These are phyloP conservation scores for Urocynchramus pylzowi DNA, from an alignment of 2,113 vertebrate genomes.

Conservation along the genomic window DNA sequence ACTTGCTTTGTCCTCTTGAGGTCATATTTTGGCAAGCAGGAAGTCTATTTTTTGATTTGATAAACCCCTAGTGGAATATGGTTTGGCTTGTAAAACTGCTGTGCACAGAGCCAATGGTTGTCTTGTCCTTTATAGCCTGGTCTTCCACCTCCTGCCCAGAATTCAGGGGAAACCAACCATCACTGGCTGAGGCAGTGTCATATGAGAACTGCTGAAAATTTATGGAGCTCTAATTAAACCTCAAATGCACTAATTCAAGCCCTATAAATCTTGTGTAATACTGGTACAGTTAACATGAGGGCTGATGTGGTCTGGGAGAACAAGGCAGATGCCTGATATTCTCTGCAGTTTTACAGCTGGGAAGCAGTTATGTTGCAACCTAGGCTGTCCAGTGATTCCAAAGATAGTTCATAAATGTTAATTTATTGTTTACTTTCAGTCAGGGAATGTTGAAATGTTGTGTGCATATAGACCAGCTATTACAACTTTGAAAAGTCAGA, in stretches of 20 bases:
- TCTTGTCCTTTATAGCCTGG: neutral
- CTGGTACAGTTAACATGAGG: neutral
- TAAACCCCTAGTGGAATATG: slow-evolving; percentile 33
- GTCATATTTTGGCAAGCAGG: slow-evolving; percentile 10
- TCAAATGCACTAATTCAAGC: neutral
- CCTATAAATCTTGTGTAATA: neutral
- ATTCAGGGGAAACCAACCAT: neutral
- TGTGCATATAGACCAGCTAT: neutral
- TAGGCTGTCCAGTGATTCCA: neutral
- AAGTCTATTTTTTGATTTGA: slow-evolving; percentile 30
- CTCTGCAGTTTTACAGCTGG: neutral
- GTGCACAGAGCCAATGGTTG: neutral
- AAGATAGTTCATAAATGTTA: neutral
- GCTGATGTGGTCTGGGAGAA: neutral
- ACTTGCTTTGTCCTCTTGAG: slow-evolving; percentile 25
- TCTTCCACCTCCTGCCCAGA: slow-evolving; percentile 8
- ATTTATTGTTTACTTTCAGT: neutral
- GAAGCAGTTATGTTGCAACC: neutral
- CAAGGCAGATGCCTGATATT: neutral
- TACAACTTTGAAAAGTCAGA: neutral
- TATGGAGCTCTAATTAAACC: slow-evolving; percentile 8
- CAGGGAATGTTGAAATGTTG: neutral
- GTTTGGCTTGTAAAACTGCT: slow-evolving; percentile 12
- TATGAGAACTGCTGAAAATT: neutral
- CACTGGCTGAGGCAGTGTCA: neutral